These are phyloP conservation scores for Globodera ellingtonae DNA, from an alignment of 1,140 invertebrate genomes.

Conservation along the genomic window DNA sequence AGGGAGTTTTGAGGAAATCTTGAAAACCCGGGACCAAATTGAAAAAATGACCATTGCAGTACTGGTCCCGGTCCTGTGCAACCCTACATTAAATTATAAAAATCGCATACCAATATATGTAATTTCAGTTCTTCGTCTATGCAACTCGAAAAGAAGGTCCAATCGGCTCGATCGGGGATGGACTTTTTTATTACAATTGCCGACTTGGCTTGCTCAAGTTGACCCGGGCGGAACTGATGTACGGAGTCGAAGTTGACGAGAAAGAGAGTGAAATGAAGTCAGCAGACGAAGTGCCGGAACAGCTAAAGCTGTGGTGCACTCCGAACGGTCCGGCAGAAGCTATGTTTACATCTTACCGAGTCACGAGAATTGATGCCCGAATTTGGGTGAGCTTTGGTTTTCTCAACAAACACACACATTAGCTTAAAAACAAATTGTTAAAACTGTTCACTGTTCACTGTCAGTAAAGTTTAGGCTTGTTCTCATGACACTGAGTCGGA, in stretches of 20 bases:
- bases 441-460: neutral
- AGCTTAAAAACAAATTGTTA: neutral
- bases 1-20: too few species aligned
- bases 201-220: neutral
- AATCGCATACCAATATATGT: too few species aligned
- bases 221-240: neutral
- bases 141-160: neutral
- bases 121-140: neutral
- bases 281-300: neutral
- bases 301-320: neutral
- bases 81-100: too few species aligned
- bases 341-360: neutral
- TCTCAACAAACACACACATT: neutral
- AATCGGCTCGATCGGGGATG: neutral
- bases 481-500: neutral
- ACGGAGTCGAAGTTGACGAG: neutral
- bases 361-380: neutral
- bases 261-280: neutral
- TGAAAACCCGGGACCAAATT: too few species aligned
- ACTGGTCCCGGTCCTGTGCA: too few species aligned
- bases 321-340: neutral
- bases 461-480: neutral
- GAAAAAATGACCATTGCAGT: too few species aligned
- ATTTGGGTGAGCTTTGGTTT: constrained; percentile 7
- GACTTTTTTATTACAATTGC: neutral